Conservation (phyloP, 1,140 invertebrate species). For the Tetragnatha versicolor region DNA sequence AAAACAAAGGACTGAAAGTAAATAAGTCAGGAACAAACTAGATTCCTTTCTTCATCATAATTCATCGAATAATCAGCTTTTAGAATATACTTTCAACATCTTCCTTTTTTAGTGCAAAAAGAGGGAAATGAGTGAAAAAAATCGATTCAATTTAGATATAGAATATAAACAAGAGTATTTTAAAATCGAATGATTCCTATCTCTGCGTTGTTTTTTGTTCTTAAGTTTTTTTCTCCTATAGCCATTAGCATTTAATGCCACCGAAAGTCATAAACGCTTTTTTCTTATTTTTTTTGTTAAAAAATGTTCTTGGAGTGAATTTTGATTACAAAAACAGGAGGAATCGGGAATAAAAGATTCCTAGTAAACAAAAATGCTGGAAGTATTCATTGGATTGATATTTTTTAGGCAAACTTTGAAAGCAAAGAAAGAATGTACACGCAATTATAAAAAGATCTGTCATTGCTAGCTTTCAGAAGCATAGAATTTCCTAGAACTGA, state of each 20-base stretch:
- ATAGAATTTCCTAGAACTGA: too few relatives aligned
- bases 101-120: background rate
- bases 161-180: constrained; percentile 12
- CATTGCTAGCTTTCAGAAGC: too few relatives aligned
- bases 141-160: constrained; percentile 10
- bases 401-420: too few relatives aligned
- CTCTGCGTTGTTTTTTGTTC: background rate
- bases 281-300: background rate
- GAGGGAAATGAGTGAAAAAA: background rate
- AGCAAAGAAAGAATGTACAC: too few relatives aligned
- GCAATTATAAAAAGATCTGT: too few relatives aligned
- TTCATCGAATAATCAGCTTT: background rate
- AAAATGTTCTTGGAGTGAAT: background rate
- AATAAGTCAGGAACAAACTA: too few relatives aligned
- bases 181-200: background rate
- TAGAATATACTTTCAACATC: background rate
- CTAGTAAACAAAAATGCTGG: constrained; percentile 14
- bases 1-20: too few relatives aligned
- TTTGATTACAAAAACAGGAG: background rate
- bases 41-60: too few relatives aligned
- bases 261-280: constrained; percentile 18
- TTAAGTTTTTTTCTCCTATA: background rate
- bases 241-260: constrained; percentile 15
- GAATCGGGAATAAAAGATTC: background rate
- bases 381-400: background rate